These are phyloP conservation scores for Corythoichthys intestinalis DNA, from an alignment of 2,113 vertebrate species.

Conservation along the genomic window DNA sequence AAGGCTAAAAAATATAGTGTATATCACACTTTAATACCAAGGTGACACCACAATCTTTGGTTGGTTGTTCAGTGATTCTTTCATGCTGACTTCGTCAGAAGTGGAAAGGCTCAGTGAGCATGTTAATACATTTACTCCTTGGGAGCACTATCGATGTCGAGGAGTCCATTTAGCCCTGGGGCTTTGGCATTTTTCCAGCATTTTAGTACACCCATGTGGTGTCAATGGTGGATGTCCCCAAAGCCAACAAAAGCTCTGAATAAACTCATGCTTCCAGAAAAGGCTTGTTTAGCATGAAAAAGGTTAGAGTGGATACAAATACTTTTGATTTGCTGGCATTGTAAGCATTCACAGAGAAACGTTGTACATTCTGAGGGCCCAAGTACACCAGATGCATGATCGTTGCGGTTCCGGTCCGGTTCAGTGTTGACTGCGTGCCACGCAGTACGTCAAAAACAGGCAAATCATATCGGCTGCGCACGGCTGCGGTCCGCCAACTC, in stretches of 20 bases:
- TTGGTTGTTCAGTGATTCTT: slow-evolving; percentile 10
- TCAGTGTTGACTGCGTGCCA: too few species aligned
- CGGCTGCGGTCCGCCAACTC: too few species aligned
- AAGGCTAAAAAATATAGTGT: neutral
- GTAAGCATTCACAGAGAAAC: neutral
- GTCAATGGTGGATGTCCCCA: slow-evolving; percentile 43
- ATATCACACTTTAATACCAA: neutral
- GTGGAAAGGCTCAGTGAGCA: slow-evolving; percentile 36
- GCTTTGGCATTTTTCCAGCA: slow-evolving; percentile 52
- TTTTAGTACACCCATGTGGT: slow-evolving; percentile 3
- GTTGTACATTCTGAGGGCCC: neutral
- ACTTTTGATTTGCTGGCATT: neutral
- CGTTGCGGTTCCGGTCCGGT: too few species aligned
- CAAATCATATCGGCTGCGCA: too few species aligned
- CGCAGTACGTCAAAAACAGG: too few species aligned
- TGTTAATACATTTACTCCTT: slow-evolving; percentile 53
- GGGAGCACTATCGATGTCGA: slow-evolving; percentile 33
- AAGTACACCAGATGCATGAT: too few species aligned
- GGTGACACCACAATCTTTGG: neutral
- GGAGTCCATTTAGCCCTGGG: slow-evolving; percentile 54
- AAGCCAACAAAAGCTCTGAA: slow-evolving; percentile 27
- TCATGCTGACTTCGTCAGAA: slow-evolving; percentile 43
- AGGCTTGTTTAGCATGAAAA: slow-evolving; percentile 27
- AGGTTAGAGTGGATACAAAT: slow-evolving; percentile 5
- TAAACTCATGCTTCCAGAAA: slow-evolving; percentile 24